These are phyloP conservation scores for Athripsodes cinereus DNA, from an alignment of 2,888 invertebrate genomes.

Conservation along the genomic window DNA sequence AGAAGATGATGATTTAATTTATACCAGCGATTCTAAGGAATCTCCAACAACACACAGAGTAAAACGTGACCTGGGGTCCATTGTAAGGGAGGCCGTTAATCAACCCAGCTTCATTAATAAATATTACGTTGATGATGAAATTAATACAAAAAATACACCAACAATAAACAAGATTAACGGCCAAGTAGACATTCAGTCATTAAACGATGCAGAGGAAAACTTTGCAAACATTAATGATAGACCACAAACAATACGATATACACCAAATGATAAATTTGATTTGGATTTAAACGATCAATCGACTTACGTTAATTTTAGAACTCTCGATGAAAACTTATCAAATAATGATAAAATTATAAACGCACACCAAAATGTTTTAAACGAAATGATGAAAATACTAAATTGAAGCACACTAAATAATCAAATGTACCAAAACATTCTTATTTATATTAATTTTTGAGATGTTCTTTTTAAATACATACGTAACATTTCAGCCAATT, in stretches of 20 bases:
- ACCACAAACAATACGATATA: neutral
- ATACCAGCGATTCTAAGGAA: constrained; percentile 2
- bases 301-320: neutral
- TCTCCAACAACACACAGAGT: neutral
- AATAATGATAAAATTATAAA: neutral
- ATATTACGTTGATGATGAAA: neutral
- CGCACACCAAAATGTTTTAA: neutral
- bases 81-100: neutral
- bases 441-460: too few relatives aligned
- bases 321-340: neutral
- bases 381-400: neutral
- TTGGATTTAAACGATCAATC: neutral
- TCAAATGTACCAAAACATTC: too few relatives aligned
- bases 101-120: neutral
- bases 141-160: too few relatives aligned
- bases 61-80: constrained; percentile 9
- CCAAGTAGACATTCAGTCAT: too few relatives aligned
- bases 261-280: neutral
- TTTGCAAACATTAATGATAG: neutral
- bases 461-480: too few relatives aligned
- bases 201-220: neutral
- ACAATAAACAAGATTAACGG: too few relatives aligned
- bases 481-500: too few relatives aligned
- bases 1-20: constrained; percentile 2
- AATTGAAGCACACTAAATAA: too few relatives aligned